phyloP scores from a whole-genome alignment of 2,888 invertebrate species.

The Ectropis crepuscularia region DNA sequence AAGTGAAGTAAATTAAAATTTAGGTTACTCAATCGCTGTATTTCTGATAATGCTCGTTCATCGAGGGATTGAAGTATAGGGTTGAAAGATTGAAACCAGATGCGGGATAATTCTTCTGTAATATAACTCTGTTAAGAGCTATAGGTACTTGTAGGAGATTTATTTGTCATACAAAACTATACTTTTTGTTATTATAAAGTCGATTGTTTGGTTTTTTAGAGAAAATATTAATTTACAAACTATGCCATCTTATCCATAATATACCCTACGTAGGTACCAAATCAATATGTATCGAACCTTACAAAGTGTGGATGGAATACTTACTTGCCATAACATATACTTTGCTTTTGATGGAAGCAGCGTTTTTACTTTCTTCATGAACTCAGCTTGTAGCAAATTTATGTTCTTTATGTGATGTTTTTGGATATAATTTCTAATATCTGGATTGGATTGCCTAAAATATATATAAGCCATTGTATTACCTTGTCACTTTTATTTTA shows the following conservation, averaged over 20 bases:
- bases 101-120: too few species aligned
- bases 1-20: too few species aligned
- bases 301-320: conserved; percentile 18
- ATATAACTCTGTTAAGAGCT: too few species aligned
- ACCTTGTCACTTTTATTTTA: too few species aligned
- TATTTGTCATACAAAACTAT: not conserved
- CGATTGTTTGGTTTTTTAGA: not conserved
- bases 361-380: conserved; percentile 56
- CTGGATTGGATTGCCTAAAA: conserved; percentile 61
- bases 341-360: conserved; percentile 50
- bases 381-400: conserved; percentile 52
- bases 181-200: not conserved
- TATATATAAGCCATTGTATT: not conserved
- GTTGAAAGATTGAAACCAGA: too few species aligned
- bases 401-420: conserved; percentile 46
- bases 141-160: not conserved
- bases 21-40: too few species aligned
- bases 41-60: too few species aligned
- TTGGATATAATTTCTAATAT: conserved; percentile 54
- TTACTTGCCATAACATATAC: conserved; percentile 66
- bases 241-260: too few species aligned
- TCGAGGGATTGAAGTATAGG: too few species aligned
- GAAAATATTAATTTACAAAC: too few species aligned
- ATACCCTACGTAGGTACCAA: too few species aligned
- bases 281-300: too few species aligned